Percentiles rank a stretch among this genome's conserved stretches.
Conservation (phyloP, 2,888 invertebrate genomes). For the Cheilosia grossa region DNA sequence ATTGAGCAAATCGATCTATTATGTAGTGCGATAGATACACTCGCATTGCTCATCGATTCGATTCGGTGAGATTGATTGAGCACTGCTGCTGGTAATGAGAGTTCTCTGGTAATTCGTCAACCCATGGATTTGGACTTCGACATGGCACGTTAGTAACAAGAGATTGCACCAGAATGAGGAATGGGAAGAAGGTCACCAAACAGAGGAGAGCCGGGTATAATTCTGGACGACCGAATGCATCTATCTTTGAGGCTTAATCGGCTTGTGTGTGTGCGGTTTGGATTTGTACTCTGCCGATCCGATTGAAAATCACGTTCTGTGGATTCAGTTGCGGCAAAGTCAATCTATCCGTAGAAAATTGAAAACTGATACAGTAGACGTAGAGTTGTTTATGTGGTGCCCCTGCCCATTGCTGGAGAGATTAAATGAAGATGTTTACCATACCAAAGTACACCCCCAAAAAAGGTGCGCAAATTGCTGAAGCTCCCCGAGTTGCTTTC, state of each 20-base stretch:
- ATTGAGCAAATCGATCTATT: background rate
- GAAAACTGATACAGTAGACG: constrained; percentile 36
- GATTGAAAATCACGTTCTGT: constrained; percentile 58
- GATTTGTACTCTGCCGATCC: constrained; percentile 6
- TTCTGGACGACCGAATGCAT: background rate
- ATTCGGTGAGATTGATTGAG: constrained; percentile 4
- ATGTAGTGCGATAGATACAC: background rate
- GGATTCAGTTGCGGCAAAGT: constrained; percentile 42
- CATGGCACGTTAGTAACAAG: constrained; percentile 1
- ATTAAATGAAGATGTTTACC: background rate
- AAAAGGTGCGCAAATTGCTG: constrained; percentile 1
- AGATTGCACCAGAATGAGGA: background rate
- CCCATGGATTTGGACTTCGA: constrained; percentile 31
- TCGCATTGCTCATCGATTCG: constrained; percentile 37
- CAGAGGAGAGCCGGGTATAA: too few relatives aligned
- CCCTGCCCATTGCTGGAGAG: background rate
- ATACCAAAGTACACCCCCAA: too few relatives aligned
- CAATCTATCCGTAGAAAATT: constrained; percentile 57
- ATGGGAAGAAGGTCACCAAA: background rate
- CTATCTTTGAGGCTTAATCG: constrained; percentile 22
- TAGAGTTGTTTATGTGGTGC: background rate
- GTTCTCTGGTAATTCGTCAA: constrained; percentile 37
- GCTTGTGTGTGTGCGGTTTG: constrained; percentile 5
- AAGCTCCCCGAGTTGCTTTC: constrained; percentile 2
- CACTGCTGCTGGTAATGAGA: constrained; percentile 4